Base-by-base conservation (phyloP, 1,140 invertebrate genomes). In the Drosophila tropicalis region DNA sequence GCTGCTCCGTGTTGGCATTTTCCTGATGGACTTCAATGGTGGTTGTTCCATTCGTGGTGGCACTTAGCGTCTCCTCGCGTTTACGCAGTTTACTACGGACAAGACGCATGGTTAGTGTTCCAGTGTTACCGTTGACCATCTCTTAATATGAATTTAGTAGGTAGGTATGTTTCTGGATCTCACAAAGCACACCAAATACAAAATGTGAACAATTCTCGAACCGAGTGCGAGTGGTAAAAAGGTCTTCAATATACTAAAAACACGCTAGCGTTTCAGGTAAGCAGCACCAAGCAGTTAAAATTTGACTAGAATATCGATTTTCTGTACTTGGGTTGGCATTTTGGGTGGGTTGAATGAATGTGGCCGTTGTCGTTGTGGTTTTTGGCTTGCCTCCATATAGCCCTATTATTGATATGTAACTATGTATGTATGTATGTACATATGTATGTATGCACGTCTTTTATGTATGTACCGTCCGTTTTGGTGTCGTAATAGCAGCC, bases 81-180 rank as follows among this genome's bases (percentile, higher is more conserved):
- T 97, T 96, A 83, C 96, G 94, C 93, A 97, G 94, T 93, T 96
- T 97, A 93, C 96, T 97, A 94, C 96, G 95, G 93, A 97, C 96
- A 95, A 97, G 95, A 93, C 96, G 96, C 90, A 97, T 96, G 85
- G 96, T 96, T 94, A 96, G 95, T 91, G 95, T 96, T 91, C 95
- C 95, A 93, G 96, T 96, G 93, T 94, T 87, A 92, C 95, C 95
- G 87, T 72, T 78, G 76, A 96, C 95, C 95, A 96, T 96, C 72
- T 15, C 56, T 36, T 36, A 58, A 57, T 34, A 34, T 32, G 55
- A 36, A 57, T 57, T 9, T 56, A 44, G 29, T 29, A 29, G 29
- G 5, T 29, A 29, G 3, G 29, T 29, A 29, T 5, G 29, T 29
- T 29, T 44, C 6, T 44, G 32, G 15, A 57, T 57, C 55, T 57